Percentiles rank a stretch among this genome's conserved stretches.
Evolutionary conservation across 2,888 invertebrate species (phyloP).

Genomic region (Lathronympha strigana): DNA sequence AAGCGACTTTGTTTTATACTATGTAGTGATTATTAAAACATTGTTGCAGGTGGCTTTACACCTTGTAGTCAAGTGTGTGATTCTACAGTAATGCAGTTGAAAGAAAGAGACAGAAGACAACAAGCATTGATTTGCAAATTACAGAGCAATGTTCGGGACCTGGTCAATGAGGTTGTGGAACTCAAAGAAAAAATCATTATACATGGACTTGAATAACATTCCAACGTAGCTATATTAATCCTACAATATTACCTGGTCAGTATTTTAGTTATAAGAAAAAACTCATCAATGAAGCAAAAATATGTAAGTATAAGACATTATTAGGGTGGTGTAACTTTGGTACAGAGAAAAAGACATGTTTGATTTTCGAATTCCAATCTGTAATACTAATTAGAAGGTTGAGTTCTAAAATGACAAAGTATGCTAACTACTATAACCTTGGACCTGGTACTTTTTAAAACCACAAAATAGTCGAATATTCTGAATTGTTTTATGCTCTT

Average conservation of each 20-base stretch:
- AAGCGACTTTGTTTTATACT: no score
- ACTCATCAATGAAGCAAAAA: no score
- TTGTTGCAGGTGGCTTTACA: slow-evolving; percentile 53
- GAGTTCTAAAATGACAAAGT: no score
- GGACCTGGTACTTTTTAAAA: no score
- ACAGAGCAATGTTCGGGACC: slow-evolving; percentile 63
- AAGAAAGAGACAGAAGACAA: slow-evolving; percentile 63
- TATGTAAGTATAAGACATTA: no score
- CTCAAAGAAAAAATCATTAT: slow-evolving; percentile 52
- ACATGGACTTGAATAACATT: slow-evolving; percentile 15
- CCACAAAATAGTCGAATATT: no score
- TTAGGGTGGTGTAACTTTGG: no score
- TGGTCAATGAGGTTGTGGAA: slow-evolving; percentile 58
- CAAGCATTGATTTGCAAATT: slow-evolving; percentile 62
- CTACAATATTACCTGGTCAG: slow-evolving; percentile 6
- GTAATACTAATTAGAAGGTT: no score
- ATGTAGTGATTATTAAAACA: not conserved
- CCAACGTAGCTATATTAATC: not conserved
- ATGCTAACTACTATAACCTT: no score
- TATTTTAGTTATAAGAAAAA: not conserved
- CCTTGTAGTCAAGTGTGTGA: slow-evolving; percentile 67
- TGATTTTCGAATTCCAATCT: no score
- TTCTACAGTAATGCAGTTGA: slow-evolving; percentile 57
- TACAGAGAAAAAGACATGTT: no score
- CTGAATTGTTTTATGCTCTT: no score